Evolutionary conservation across 2,888 invertebrate genomes (phyloP).

Genomic region (Drosophila falleni): DNA sequence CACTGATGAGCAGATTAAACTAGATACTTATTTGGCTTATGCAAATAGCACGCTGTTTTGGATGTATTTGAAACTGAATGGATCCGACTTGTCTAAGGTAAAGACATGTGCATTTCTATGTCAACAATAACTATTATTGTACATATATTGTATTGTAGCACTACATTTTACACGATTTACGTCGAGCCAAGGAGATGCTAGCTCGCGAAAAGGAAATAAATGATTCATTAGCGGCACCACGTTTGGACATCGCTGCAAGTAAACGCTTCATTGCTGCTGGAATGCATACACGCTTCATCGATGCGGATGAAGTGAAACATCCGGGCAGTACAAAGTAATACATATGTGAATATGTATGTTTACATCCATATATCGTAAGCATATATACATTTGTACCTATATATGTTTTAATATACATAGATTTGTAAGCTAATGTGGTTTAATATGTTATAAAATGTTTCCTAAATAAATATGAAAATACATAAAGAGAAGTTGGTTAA

Average conservation of each 20-base stretch:
- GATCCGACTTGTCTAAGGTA: slow-evolving; percentile 53
- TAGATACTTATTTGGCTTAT: slow-evolving; percentile 61
- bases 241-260: slow-evolving; percentile 55
- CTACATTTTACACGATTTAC: slow-evolving; percentile 55
- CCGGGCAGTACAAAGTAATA: too few species aligned
- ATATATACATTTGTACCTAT: too few species aligned
- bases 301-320: slow-evolving; percentile 23
- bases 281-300: slow-evolving; percentile 55
- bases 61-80: slow-evolving; percentile 60
- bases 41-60: slow-evolving; percentile 60
- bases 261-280: slow-evolving; percentile 65
- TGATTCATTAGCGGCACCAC: slow-evolving; percentile 35
- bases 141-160: slow-evolving; percentile 30
- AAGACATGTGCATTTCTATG: neutral
- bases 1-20: slow-evolving; percentile 51
- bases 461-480: too few species aligned
- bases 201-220: slow-evolving; percentile 58
- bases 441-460: too few species aligned
- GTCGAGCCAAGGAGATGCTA: slow-evolving; percentile 51
- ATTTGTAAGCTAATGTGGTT: too few species aligned
- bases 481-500: too few species aligned
- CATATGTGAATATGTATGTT: too few species aligned
- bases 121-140: neutral
- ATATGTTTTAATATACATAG: too few species aligned
- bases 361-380: too few species aligned